Percentiles rank a stretch among this genome's conserved stretches.
phyloP scores from a whole-genome alignment of 2,113 vertebrate species.

The Cavia aperea region DNA sequence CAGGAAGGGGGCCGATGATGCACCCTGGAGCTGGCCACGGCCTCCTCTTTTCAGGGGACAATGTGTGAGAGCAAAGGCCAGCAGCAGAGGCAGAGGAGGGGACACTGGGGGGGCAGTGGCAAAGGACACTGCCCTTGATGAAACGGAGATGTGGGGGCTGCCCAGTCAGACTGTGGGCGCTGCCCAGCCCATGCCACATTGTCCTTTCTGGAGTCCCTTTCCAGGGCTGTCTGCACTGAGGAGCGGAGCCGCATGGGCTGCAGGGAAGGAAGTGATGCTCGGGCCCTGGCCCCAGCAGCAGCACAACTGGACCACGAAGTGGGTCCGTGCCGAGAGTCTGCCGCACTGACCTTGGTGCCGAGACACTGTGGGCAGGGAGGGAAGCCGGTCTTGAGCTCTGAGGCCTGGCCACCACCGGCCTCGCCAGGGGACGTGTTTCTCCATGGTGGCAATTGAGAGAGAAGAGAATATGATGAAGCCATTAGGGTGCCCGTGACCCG shows the following conservation, averaged over 20 bases:
- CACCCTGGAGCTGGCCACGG: background rate
- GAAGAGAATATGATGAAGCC: background rate
- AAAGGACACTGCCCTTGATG: rapidly evolving
- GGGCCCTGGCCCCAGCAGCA: rapidly evolving
- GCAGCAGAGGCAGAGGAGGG: rapidly evolving
- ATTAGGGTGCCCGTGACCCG: background rate
- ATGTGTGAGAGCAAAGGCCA: background rate
- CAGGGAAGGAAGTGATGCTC: rapidly evolving
- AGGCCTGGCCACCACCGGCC: rapidly evolving
- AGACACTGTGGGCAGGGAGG: rapidly evolving
- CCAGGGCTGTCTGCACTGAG: background rate
- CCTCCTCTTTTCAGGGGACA: background rate
- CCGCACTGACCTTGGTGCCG: rapidly evolving
- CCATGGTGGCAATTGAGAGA: background rate
- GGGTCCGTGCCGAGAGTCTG: rapidly evolving
- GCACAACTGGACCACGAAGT: background rate
- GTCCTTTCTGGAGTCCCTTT: background rate
- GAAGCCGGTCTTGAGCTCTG: rapidly evolving
- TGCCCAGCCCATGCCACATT: rapidly evolving
- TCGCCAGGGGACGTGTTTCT: rapidly evolving
- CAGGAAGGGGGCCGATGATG: rapidly evolving
- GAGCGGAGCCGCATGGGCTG: rapidly evolving
- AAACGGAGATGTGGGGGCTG: rapidly evolving
- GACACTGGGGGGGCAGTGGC: rapidly evolving
- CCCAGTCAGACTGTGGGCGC: rapidly evolving